These are phyloP conservation scores for Mugil cephalus DNA, from an alignment of 2,113 vertebrate species.

Conservation along the genomic window DNA sequence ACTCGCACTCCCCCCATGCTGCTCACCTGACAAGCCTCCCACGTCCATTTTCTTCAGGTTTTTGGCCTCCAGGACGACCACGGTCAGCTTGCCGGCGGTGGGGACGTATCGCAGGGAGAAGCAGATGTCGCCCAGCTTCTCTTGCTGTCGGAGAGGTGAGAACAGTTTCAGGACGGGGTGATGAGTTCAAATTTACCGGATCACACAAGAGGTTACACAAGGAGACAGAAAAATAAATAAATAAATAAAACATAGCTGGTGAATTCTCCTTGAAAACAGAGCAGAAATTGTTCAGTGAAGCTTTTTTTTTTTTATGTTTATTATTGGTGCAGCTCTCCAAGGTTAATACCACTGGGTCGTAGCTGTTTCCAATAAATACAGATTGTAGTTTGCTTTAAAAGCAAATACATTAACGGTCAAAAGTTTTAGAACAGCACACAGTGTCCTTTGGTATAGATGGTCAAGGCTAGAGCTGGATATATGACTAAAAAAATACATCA, in stretches of 20 bases:
- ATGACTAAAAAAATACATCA: no score
- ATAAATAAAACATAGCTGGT: no score
- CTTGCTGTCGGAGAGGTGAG: constrained; percentile 88
- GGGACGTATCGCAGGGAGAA: constrained; percentile 98
- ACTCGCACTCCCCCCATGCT: constrained; percentile 25
- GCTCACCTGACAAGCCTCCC: constrained; percentile 95
- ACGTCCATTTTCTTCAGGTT: constrained; percentile 99
- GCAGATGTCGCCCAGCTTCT: constrained; percentile 98
- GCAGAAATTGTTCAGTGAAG: no score
- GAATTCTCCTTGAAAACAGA: no score
- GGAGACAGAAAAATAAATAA: no score
- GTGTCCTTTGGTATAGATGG: no score
- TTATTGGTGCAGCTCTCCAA: constrained; percentile 8
- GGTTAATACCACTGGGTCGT: constrained; percentile 14
- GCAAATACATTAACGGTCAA: no score
- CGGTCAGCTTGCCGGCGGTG: constrained; percentile 97
- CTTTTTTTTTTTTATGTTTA: no score
- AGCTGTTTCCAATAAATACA: constrained; percentile 22
- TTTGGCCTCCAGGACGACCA: constrained; percentile 97
- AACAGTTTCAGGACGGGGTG: no score
- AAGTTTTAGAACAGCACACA: no score
- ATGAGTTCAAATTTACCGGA: constrained; percentile 30
- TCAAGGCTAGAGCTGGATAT: no score
- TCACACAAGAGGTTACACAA: constrained; percentile 14
- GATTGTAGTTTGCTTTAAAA: no score